Evolutionary conservation across 2,113 vertebrate genomes (phyloP), one percentile per base, ranked within the genome.

Genomic region (Brachypodius melanocephalos): DNA sequence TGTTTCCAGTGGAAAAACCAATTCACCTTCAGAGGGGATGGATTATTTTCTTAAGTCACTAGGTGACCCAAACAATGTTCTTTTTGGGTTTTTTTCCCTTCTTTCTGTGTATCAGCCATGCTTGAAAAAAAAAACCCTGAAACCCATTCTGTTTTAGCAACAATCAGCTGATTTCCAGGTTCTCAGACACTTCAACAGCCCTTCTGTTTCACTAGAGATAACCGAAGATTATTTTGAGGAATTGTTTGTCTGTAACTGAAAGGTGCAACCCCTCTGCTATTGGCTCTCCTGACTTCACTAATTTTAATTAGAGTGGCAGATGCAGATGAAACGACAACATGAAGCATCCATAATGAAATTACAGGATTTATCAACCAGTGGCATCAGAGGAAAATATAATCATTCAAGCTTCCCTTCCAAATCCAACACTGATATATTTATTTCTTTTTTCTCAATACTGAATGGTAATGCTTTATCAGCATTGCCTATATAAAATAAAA

Each of bases 401-500:
- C 15, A 42, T 76, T 85, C 40, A 72, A 49, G 3, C 22, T 78
- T 73, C 40, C 38, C 10, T 93, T 80, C 31, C 32, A 75, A 46
- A 29, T 45, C 8, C 31, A 19, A 3, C 28, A 17, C 19, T 73
- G 8, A 28, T 58, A 6, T 3, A 34, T 65, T 51, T 92, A 8
- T 87, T 72, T 72, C 0, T 89, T 82, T 67, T 67, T 65, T 80
- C 28, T 9, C 25, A 28, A 0, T 55, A 45, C 11, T n/a, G n/a
- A 71, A 32, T 48, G 17, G 72, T 12, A 69, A n/a, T 75, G 5
- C 8, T 79, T 79, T 42, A 14, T 36, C 38, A 63, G 31, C 15
- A 29, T 15, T 57, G 10, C 15, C 32, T 4, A 0, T 43, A 17
- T 69, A 11, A 3, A 3, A 12, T 2, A 3, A 12, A 38, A 38